These are phyloP conservation scores for Uropsilus gracilis DNA, from an alignment of 2,113 vertebrate genomes.

Conservation along the genomic window DNA sequence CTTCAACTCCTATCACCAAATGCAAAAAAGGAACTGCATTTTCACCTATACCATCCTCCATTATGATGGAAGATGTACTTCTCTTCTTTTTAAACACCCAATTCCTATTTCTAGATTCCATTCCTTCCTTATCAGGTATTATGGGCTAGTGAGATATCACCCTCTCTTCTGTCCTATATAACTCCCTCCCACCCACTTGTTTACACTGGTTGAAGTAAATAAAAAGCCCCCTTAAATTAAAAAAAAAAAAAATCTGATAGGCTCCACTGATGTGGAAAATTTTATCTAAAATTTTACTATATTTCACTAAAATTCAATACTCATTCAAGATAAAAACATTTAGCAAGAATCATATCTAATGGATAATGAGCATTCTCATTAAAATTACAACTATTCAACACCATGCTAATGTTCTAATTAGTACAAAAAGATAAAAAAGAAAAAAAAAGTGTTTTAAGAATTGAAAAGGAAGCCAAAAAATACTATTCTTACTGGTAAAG, in stretches of 20 bases:
- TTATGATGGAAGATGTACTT: background rate
- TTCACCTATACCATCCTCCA: background rate
- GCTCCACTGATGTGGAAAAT: background rate
- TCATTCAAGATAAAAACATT: constrained; percentile 3
- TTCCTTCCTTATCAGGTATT: background rate
- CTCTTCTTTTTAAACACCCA: background rate
- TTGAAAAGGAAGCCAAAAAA: too few species aligned
- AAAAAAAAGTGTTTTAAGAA: background rate
- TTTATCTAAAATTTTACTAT: too few species aligned
- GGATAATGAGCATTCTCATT: background rate
- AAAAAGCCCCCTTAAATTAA: background rate
- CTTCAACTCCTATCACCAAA: background rate
- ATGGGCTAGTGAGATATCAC: background rate
- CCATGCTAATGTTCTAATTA: background rate
- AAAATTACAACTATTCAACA: background rate
- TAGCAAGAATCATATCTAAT: background rate
- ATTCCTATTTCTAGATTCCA: background rate
- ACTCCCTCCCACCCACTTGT: background rate
- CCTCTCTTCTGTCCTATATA: background rate
- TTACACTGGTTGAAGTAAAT: background rate
- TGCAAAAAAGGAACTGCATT: background rate
- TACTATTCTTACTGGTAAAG: too few species aligned
- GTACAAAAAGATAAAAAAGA: background rate
- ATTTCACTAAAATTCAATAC: background rate
- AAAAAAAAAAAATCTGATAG: background rate